These are phyloP conservation scores for Zingel zingel DNA, from an alignment of 2,113 vertebrate genomes.

Conservation along the genomic window DNA sequence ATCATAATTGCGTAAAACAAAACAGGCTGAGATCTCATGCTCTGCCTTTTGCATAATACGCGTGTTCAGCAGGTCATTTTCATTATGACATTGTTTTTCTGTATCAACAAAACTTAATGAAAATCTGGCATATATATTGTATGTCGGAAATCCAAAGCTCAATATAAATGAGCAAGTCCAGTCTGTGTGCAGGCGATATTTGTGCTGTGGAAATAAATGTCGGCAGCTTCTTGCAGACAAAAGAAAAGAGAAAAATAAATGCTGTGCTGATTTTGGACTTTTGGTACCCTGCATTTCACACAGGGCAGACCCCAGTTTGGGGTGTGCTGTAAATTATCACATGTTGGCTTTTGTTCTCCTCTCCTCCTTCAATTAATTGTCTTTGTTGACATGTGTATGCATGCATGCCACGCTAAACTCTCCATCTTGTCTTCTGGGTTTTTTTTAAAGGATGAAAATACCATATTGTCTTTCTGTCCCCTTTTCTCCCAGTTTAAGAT, in stretches of 20 bases:
- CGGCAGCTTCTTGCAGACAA: slow-evolving; percentile 2
- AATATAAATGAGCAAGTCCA: not conserved
- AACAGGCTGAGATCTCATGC: not conserved
- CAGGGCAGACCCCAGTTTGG: not conserved
- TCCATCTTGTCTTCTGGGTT: slow-evolving; percentile 25
- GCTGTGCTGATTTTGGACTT: not conserved
- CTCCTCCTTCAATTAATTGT: slow-evolving; percentile 40
- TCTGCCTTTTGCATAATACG: not conserved
- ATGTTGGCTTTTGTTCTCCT: slow-evolving; percentile 8
- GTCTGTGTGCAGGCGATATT: not conserved
- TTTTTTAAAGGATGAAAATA: slow-evolving; percentile 42
- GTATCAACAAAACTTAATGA: not conserved
- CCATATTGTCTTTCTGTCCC: not conserved
- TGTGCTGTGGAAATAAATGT: slow-evolving; percentile 2
- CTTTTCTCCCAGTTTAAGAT: not conserved
- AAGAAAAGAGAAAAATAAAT: not conserved
- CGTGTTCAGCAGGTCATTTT: not conserved
- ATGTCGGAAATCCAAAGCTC: not conserved
- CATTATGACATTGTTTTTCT: not conserved
- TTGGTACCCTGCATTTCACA: slow-evolving; percentile 6
- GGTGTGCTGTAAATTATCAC: slow-evolving; percentile 19
- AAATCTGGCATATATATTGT: not conserved
- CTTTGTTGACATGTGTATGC: slow-evolving; percentile 50
- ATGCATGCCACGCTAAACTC: slow-evolving; percentile 12
- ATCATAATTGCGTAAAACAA: not conserved